Evolutionary conservation across 2,113 vertebrate species (phyloP).

Genomic region (Colossoma macropomum): DNA sequence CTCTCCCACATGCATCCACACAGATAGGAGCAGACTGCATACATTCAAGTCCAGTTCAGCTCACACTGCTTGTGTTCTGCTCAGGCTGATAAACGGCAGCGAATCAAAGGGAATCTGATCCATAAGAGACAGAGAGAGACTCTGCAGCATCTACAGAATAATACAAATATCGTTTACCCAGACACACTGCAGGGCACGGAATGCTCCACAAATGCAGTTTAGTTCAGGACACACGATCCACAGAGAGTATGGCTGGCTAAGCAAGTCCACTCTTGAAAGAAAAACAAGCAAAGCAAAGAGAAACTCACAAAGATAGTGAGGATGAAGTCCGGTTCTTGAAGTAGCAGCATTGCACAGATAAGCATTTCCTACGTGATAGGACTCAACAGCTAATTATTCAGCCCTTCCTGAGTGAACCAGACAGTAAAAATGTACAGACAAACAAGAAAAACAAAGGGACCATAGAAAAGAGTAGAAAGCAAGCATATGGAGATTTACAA

Average conservation of each 20-base stretch:
- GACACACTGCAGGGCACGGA: background rate
- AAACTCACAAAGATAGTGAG: background rate
- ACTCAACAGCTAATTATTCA: background rate
- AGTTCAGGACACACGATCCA: background rate
- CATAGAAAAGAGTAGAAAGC: background rate
- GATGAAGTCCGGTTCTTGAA: background rate
- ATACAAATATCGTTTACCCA: background rate
- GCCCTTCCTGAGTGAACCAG: background rate
- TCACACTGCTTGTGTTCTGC: background rate
- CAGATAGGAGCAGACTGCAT: background rate
- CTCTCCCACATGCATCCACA: background rate
- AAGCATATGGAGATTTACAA: background rate
- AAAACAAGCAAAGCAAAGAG: background rate
- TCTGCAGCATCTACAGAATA: background rate
- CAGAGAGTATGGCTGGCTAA: background rate
- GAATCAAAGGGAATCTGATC: background rate
- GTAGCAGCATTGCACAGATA: background rate
- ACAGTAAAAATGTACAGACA: background rate
- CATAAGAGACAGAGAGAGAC: background rate
- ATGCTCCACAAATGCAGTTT: background rate
- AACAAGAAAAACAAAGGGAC: background rate
- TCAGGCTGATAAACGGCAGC: background rate
- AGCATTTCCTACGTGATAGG: background rate
- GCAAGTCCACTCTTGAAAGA: background rate
- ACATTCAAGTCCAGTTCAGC: background rate